Percentiles rank a stretch among this genome's conserved stretches.
Evolutionary conservation across 2,113 vertebrate species (phyloP).

Genomic region (Pangasianodon hypophthalmus): DNA sequence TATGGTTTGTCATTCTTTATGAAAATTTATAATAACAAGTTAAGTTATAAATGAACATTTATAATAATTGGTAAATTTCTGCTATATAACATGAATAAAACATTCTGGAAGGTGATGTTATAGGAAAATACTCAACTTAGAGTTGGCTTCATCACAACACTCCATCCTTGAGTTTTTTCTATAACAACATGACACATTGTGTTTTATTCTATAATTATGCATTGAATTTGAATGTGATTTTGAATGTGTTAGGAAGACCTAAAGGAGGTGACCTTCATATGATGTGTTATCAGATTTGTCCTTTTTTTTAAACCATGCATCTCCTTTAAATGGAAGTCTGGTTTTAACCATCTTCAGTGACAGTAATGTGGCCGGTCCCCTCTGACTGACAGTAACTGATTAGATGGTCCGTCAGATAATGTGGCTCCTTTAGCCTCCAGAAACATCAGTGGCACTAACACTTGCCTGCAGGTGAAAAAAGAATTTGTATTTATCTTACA

Average conservation of each 20-base stretch:
- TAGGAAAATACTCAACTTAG: too few relatives aligned
- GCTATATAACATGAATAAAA: background rate
- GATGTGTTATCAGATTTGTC: background rate
- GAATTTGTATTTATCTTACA: slow-evolving; percentile 68
- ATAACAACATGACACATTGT: too few relatives aligned
- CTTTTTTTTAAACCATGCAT: too few relatives aligned
- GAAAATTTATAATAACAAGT: background rate
- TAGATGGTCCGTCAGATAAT: slow-evolving; percentile 51
- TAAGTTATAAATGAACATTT: background rate
- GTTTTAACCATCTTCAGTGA: slow-evolving; percentile 1
- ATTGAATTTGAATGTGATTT: too few relatives aligned
- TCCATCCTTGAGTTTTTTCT: too few relatives aligned
- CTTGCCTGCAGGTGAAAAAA: slow-evolving; percentile 31
- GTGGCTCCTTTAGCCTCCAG: slow-evolving; percentile 26
- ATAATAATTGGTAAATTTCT: background rate
- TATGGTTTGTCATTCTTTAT: background rate
- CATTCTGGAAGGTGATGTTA: background rate
- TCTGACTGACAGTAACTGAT: slow-evolving; percentile 37
- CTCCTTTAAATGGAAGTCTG: background rate
- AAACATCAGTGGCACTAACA: slow-evolving; percentile 27
- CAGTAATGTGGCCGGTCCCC: background rate
- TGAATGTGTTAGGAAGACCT: too few relatives aligned
- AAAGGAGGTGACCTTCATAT: background rate
- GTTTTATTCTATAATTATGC: too few relatives aligned
- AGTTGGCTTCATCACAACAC: too few relatives aligned